Evolutionary conservation across 2,113 vertebrate genomes (phyloP).

Genomic region (Microcebus lehilahytsara): DNA sequence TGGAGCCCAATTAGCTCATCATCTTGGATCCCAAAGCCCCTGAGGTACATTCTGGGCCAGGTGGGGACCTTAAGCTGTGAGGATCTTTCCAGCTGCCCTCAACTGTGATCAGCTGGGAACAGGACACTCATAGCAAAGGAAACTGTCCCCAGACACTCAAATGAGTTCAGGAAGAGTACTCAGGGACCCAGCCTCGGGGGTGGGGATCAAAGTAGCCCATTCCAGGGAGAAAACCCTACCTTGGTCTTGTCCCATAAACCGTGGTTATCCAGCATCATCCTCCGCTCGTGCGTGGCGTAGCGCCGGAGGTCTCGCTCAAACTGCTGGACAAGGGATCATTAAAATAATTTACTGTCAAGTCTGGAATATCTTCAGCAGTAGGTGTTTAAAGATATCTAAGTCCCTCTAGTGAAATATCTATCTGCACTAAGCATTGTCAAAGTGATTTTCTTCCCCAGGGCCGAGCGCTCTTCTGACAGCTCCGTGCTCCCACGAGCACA

Average conservation of each 20-base stretch:
- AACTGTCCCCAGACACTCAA: background rate
- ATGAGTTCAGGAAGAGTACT: background rate
- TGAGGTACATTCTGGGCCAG: background rate
- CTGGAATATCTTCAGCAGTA: background rate
- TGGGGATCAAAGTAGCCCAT: background rate
- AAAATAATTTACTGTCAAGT: background rate
- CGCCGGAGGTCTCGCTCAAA: conserved; percentile 95
- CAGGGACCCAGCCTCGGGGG: background rate
- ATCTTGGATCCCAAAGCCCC: background rate
- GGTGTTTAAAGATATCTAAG: background rate
- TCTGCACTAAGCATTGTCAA: background rate
- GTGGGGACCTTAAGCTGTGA: background rate
- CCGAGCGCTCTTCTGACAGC: background rate
- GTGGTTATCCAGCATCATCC: conserved; percentile 96
- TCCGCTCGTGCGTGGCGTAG: conserved; percentile 88
- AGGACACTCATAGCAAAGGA: background rate
- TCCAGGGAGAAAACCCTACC: conserved; percentile 83
- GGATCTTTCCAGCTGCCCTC: background rate
- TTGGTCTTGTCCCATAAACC: conserved; percentile 93
- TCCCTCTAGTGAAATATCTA: background rate
- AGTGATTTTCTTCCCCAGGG: background rate
- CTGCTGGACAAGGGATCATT: conserved; percentile 84
- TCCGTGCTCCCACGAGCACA: fast-evolving
- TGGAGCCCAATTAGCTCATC: background rate
- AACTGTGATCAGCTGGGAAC: background rate